A percentile compares a stretch with the other conserved stretches of the same genome.
Evolutionary conservation across 2,888 invertebrate species (phyloP).

Genomic region (Molorchus minor): DNA sequence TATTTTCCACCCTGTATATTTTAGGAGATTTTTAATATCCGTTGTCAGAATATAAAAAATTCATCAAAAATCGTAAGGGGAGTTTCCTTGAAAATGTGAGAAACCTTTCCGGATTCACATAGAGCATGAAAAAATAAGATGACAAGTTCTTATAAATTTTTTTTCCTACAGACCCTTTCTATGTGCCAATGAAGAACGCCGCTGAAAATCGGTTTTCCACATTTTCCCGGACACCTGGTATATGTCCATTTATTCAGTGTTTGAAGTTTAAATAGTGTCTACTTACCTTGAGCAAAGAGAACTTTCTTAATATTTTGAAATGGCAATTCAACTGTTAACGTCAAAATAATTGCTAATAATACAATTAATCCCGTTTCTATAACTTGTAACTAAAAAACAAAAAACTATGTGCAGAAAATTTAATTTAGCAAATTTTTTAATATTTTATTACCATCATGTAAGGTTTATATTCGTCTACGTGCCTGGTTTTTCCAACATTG

Average conservation of each 20-base stretch:
- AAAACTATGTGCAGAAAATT: conserved; percentile 2
- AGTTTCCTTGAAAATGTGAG: too few relatives aligned
- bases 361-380: conserved; percentile 64
- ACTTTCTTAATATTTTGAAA: conserved; percentile 68
- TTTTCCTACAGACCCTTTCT: too few relatives aligned
- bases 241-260: not conserved
- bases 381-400: conserved; percentile 64
- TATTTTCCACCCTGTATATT: too few relatives aligned
- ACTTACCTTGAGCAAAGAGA: conserved; percentile 43
- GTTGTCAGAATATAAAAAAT: too few relatives aligned
- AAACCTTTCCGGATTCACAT: too few relatives aligned
- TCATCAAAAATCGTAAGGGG: too few relatives aligned
- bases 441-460: conserved; percentile 64
- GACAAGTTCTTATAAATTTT: too few relatives aligned
- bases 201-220: too few relatives aligned
- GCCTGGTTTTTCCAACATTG: conserved; percentile 68
- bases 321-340: conserved; percentile 69
- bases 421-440: not conserved
- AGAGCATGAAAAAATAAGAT: too few relatives aligned
- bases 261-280: too few relatives aligned
- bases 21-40: too few relatives aligned
- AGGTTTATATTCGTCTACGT: conserved; percentile 65
- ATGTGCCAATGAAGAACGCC: too few relatives aligned
- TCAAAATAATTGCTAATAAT: conserved; percentile 63
- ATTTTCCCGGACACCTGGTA: not conserved